Evolutionary conservation across 2,888 invertebrate genomes (phyloP).

Genomic region (Laspeyria flexula): DNA sequence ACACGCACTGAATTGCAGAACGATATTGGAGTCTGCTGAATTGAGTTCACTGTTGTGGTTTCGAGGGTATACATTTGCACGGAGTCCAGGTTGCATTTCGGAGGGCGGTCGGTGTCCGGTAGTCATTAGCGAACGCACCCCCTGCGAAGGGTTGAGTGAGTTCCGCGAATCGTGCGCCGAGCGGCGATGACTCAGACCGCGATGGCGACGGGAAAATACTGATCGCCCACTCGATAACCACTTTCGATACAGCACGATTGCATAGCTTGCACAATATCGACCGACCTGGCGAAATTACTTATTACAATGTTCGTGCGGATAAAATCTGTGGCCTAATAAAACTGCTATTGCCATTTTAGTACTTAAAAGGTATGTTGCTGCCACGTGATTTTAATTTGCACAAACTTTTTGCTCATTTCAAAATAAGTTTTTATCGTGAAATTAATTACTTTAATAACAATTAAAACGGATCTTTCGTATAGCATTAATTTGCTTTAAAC

Average conservation of each 20-base stretch:
- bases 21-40: slow-evolving; percentile 60
- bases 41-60: slow-evolving; percentile 75
- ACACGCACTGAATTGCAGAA: slow-evolving; percentile 79
- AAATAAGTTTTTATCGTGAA: not conserved
- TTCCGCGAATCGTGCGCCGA: slow-evolving; percentile 72
- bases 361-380: slow-evolving; percentile 24
- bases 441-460: slow-evolving; percentile 3
- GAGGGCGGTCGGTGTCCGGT: slow-evolving; percentile 71
- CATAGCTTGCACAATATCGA: slow-evolving; percentile 58
- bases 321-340: slow-evolving; percentile 47
- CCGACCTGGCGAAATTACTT: slow-evolving; percentile 54
- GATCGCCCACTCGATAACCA: slow-evolving; percentile 70
- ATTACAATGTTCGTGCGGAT: slow-evolving; percentile 50
- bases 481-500: too few species aligned
- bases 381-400: slow-evolving; percentile 1
- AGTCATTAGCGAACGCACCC: slow-evolving; percentile 81
- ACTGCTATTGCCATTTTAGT: slow-evolving; percentile 29
- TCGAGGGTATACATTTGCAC: slow-evolving; percentile 76
- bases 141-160: slow-evolving; percentile 71
- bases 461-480: not conserved
- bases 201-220: slow-evolving; percentile 70
- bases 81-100: slow-evolving; percentile 64
- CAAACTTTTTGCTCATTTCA: not conserved
- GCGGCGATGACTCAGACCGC: slow-evolving; percentile 69
- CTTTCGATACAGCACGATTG: slow-evolving; percentile 65